Conservation (phyloP, 2,113 vertebrate genomes). For the Aix galericulata region DNA sequence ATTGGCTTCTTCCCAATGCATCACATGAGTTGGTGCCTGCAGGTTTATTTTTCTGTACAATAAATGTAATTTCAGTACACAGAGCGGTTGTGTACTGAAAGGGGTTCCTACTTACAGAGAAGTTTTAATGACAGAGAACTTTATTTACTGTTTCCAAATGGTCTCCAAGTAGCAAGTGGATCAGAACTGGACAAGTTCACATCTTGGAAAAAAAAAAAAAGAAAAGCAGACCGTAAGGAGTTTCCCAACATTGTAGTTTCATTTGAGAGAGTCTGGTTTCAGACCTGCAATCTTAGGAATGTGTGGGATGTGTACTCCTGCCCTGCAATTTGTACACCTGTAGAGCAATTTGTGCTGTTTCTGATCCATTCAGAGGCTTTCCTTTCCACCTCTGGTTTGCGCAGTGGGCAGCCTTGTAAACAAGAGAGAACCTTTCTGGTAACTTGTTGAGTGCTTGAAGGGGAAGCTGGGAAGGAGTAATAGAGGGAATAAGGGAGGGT, state of each 20-base stretch:
- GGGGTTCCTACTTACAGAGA: neutral
- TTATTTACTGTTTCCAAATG: neutral
- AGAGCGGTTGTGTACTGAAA: neutral
- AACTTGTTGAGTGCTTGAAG: neutral
- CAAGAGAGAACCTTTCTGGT: neutral
- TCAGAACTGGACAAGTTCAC: neutral
- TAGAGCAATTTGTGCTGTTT: neutral
- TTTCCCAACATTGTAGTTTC: neutral
- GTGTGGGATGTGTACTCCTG: neutral
- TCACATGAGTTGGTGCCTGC: neutral
- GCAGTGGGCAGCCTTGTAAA: neutral
- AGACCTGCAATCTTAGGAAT: neutral
- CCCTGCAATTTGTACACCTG: neutral
- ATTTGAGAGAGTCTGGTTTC: neutral
- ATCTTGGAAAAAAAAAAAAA: neutral
- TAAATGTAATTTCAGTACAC: neutral
- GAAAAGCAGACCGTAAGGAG: neutral
- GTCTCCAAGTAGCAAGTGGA: neutral
- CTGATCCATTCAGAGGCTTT: neutral
- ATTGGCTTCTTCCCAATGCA: neutral
- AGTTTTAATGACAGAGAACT: neutral
- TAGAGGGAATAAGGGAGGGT: neutral
- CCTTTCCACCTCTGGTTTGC: neutral
- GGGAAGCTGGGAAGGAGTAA: neutral
- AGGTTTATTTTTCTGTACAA: neutral